phyloP scores from a whole-genome alignment of 2,888 invertebrate genomes.

The Didymodactylos carnosus region DNA sequence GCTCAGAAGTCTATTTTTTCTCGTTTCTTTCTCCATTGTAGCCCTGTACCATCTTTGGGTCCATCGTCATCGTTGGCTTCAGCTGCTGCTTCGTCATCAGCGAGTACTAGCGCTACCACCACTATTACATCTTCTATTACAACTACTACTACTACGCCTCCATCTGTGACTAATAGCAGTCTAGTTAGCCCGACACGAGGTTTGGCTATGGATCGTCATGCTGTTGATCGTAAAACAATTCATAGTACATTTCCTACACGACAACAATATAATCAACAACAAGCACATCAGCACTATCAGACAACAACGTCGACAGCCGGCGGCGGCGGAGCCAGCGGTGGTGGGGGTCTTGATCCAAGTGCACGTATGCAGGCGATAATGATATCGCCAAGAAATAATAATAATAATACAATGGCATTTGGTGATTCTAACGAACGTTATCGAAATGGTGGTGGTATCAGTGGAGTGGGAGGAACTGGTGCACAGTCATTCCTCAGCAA shows the following conservation, averaged over 20 bases:
- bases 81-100: too few species aligned
- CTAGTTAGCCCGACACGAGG: too few species aligned
- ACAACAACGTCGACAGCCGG: neutral
- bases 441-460: neutral
- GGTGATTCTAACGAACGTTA: neutral
- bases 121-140: neutral
- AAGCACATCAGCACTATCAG: too few species aligned
- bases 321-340: neutral
- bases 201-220: too few species aligned
- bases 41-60: too few species aligned
- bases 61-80: too few species aligned
- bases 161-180: neutral
- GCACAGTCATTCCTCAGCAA: conserved; percentile 64
- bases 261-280: too few species aligned
- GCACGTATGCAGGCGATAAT: too few species aligned
- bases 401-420: neutral
- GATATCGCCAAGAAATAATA: neutral
- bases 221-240: conserved; percentile 12
- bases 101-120: neutral
- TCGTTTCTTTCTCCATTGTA: too few species aligned
- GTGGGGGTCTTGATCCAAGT: neutral
- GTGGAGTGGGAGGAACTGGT: neutral
- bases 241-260: conserved; percentile 4
- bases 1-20: too few species aligned
- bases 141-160: neutral